Evolutionary conservation across 2,797 vertebrate genomes (phyloP).

Genomic region (Glyptemys insculpta): DNA sequence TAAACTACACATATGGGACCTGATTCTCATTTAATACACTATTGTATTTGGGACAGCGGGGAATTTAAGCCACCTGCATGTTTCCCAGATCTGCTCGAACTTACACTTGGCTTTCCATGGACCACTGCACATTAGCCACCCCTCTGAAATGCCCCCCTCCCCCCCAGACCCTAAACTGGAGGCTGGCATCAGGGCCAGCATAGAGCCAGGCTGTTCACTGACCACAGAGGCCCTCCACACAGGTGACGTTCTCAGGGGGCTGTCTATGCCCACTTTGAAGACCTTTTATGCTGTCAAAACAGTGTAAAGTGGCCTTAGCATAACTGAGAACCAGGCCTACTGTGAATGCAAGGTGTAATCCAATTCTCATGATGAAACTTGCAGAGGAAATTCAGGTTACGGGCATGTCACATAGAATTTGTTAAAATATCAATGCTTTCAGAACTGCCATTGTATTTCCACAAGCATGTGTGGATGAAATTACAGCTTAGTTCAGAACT

Average conservation of each 20-base stretch:
- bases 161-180: background rate
- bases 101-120: background rate
- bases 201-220: accelerated
- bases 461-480: constrained; percentile 31
- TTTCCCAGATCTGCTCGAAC: background rate
- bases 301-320: background rate
- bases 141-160: background rate
- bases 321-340: background rate
- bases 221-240: accelerated
- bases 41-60: background rate
- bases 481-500: constrained; percentile 59
- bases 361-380: background rate
- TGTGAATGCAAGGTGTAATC: background rate
- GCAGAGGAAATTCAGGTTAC: background rate
- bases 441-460: constrained; percentile 21
- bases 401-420: background rate
- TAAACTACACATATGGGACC: background rate
- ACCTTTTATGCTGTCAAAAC: background rate
- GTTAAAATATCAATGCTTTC: constrained; percentile 20
- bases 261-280: background rate
- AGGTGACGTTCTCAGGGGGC: background rate
- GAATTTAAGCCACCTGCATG: background rate
- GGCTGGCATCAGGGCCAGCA: background rate
- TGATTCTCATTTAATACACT: background rate
- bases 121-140: background rate